Evolutionary conservation across 2,113 vertebrate species (phyloP).

Genomic region (Xerus inauris): DNA sequence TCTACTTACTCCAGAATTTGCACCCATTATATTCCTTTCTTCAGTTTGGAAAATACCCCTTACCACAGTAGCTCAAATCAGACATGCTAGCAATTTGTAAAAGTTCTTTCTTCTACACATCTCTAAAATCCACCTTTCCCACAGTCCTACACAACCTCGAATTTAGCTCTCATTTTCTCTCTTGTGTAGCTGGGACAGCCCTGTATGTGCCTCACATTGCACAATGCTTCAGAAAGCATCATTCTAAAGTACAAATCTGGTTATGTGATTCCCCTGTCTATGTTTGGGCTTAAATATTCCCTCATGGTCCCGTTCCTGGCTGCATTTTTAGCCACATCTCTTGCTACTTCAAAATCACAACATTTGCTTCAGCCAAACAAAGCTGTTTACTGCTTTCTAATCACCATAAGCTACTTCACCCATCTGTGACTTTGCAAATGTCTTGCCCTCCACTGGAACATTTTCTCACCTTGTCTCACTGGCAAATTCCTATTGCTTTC

Average conservation of each 20-base stretch:
- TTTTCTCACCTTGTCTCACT: slow-evolving; percentile 37
- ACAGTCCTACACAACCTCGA: background rate
- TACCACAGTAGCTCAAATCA: background rate
- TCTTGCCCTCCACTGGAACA: background rate
- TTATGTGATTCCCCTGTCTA: background rate
- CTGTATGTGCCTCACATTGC: background rate
- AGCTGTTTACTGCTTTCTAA: background rate
- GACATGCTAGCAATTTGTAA: background rate
- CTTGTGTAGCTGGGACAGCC: background rate
- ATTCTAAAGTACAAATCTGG: background rate
- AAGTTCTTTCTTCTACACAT: background rate
- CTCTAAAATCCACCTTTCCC: background rate
- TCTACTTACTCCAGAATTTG: background rate
- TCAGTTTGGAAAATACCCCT: background rate
- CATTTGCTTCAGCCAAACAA: background rate
- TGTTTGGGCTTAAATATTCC: background rate
- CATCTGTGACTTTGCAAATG: background rate
- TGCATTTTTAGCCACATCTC: background rate
- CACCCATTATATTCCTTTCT: background rate
- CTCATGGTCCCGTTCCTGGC: background rate
- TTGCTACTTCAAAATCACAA: background rate
- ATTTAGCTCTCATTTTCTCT: background rate
- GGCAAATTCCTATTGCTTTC: background rate
- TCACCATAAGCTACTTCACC: background rate
- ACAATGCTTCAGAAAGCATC: background rate